Base-by-base conservation (phyloP, 2,797 vertebrate species). In the Syncerus caffer region DNA sequence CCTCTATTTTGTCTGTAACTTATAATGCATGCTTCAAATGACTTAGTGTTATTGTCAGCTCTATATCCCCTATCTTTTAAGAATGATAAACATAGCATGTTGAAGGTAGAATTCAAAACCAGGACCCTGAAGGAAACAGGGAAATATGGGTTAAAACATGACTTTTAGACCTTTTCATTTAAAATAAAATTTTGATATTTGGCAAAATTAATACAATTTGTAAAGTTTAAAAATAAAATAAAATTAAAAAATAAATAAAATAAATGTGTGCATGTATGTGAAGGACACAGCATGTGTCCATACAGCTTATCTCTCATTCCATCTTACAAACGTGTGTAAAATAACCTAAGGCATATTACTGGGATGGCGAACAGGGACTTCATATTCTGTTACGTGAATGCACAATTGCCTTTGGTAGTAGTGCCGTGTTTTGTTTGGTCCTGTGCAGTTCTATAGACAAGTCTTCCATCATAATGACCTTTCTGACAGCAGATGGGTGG, bases 381-480 rank as follows among this genome's bases (percentile, higher is more conserved):
- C 53, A 9, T 10, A n/a, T 19, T 91, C 74, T 34, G 55, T 90
- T 85, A 13, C 4, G 16, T 6, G 60, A 76, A 93, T 25, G 31
- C 60, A n/a, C 17, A 5, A 12, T 97, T 79, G 31, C 16, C 17
- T 97, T 96, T 51, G 57, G 82, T 93, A 50, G 88, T 31, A 90
- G 29, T 6, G 21, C 53, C 1, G 1, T 95, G 16, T 85, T 51
- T 96, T 97, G 96, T 97, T 95, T 96, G 83, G 85, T 83, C 93
- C 38, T 93, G 83, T 90, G 78, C 29, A 11, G 85, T 98, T 98
- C 88, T 98, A 92, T 87, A 92, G 97, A 93, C 53, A 85, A n/a
- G 50, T 97, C 88, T 95, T 98, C 92, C 97, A 96, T 98, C 98
- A 97, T 89, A 96, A 97, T 97, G 97, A 97, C 97, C 95, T 98